Percentiles rank a stretch among this genome's conserved stretches.
Conservation (phyloP, 2,113 vertebrate genomes). For the Sialia sialis region DNA sequence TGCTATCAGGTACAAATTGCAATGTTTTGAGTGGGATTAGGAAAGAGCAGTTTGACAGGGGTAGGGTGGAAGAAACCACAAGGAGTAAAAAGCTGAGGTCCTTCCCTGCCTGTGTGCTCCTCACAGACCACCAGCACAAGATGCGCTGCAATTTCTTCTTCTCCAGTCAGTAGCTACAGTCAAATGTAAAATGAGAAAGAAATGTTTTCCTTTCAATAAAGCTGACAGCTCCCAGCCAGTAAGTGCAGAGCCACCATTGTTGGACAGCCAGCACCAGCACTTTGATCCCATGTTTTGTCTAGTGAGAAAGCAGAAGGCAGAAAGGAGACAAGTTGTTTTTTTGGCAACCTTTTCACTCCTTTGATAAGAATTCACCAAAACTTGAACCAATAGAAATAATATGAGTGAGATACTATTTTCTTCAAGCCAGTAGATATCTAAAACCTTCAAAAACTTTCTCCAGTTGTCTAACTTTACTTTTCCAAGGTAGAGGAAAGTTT, state of each 20-base stretch:
- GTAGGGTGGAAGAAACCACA: accelerated
- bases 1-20: accelerated
- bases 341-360: background rate
- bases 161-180: background rate
- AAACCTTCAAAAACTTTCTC: background rate
- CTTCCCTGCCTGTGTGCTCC: accelerated
- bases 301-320: background rate
- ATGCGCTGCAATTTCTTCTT: accelerated
- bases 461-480: background rate
- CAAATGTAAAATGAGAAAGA: background rate
- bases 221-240: background rate
- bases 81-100: background rate
- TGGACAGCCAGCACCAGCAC: background rate
- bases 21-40: background rate
- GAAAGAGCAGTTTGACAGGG: background rate
- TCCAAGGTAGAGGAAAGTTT: background rate
- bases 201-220: background rate
- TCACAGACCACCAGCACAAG: accelerated
- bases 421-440: background rate
- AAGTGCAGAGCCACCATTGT: background rate
- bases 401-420: accelerated
- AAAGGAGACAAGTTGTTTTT: background rate
- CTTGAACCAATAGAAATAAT: background rate
- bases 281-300: background rate
- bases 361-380: background rate